phyloP scores from a whole-genome alignment of 2,797 vertebrate genomes.

The Hylomyscus alleni region DNA sequence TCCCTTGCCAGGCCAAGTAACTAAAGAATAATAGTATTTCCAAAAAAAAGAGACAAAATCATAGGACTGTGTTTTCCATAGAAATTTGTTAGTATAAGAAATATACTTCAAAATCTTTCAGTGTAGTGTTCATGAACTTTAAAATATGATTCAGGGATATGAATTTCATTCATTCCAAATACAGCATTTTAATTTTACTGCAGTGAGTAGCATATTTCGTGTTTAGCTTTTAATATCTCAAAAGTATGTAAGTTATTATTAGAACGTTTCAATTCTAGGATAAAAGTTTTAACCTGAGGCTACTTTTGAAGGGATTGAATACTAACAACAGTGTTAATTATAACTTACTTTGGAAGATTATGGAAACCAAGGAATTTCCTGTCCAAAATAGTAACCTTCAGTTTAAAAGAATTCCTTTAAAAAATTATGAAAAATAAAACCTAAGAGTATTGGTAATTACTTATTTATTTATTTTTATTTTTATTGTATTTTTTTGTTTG shows the following conservation, averaged over 20 bases:
- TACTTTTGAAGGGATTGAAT: conserved; percentile 35
- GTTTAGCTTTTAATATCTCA: conserved; percentile 44
- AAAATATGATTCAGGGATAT: conserved; percentile 51
- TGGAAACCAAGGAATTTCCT: conserved; percentile 46
- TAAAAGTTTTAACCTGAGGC: conserved; percentile 7
- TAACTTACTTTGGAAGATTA: conserved; percentile 35
- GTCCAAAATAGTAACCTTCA: neutral
- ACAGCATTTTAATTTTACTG: conserved; percentile 41
- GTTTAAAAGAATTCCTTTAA: conserved; percentile 22
- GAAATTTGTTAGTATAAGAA: conserved; percentile 19
- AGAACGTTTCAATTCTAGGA: conserved; percentile 51
- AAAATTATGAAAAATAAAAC: conserved; percentile 47
- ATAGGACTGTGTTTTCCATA: conserved; percentile 28
- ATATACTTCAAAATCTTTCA: conserved; percentile 15
- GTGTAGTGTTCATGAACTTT: neutral
- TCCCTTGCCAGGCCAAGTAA: neutral
- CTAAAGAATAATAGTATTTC: conserved; percentile 31
- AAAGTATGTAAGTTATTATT: conserved; percentile 49
- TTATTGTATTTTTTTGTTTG: too few relatives aligned
- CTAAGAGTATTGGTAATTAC: neutral
- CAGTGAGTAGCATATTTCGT: neutral
- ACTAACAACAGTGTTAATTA: conserved; percentile 20
- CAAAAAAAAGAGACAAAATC: conserved; percentile 5
- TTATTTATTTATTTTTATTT: too few relatives aligned
- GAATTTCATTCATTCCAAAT: conserved; percentile 54